Base-by-base conservation (phyloP, 2,113 vertebrate genomes). In the Reinhardtius hippoglossoides region DNA sequence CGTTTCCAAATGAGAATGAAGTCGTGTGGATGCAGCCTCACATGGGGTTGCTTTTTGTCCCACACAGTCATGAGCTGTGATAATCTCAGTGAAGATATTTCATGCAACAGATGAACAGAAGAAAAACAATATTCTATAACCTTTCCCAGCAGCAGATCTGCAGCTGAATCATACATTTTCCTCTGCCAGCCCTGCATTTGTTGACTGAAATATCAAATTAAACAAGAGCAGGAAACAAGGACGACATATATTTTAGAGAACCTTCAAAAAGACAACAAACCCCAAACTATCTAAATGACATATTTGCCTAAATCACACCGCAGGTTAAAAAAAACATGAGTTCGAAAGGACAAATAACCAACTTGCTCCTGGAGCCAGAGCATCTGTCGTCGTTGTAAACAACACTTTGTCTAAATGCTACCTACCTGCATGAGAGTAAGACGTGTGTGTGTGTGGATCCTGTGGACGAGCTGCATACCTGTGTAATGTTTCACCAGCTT, bases 401-500 rank as follows among this genome's bases (percentile, higher is more conserved):
- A 83, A 21, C 66, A 81, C 74, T 84, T 71, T 76, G 52, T 58
- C 60, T 78, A 46, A 74, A 57, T 52, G 67, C 26, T 59, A 26
- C 46, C 46, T 18, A 42, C 66, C 72, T 80, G 3, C 18, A 14
- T 12, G 42, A 52, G 40, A 18, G 37, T 15, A 10, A 40, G 40
- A 3, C 1, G 15, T 52, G 37, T 1, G 15, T 52, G 37, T 23
- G 40, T 2, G 61, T 63, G 61, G 61, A 7, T 13, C 21, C 16
- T 12, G 26, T 13, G 50, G 65, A 56, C 9, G 4, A 20, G 58
- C 50, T 54, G 65, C 76, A 57, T 87, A 98, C 98, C 98, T 95
- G 97, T 98, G 91, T 99, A 99, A 92, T 99, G 98, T 88, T 98
- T 99, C 86, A 99, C 97, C 77, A 99, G 58, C 89, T 99, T 99